Percentiles rank a stretch among this genome's conserved stretches.
These are phyloP conservation scores for Pelagia noctiluca DNA, from an alignment of 30 jellyfish, hydroid and myxozoan species.

Conservation along the genomic window DNA sequence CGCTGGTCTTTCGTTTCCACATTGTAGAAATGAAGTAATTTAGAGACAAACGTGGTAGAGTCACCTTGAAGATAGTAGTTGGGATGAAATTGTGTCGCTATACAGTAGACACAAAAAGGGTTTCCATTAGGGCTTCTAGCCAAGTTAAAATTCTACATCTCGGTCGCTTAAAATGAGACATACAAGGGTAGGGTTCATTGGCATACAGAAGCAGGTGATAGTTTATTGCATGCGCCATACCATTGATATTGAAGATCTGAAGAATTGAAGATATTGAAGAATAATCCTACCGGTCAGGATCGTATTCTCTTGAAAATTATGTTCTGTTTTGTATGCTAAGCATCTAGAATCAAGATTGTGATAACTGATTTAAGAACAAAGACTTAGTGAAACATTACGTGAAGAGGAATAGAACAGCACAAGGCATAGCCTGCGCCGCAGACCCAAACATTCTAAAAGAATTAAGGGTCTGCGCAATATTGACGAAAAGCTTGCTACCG, in stretches of 20 bases:
- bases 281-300: slow-evolving; percentile 1
- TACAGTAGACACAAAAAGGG: background rate
- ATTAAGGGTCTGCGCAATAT: too few species aligned
- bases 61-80: slow-evolving; percentile 8
- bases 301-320: slow-evolving; percentile 1
- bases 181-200: background rate
- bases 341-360: background rate
- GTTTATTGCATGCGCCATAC: slow-evolving; percentile 16
- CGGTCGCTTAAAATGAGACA: slow-evolving; percentile 14
- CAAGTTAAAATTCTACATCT: background rate
- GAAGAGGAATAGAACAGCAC: slow-evolving; percentile 6
- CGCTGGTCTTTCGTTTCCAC: slow-evolving; percentile 3
- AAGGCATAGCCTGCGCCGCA: too few species aligned
- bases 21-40: background rate
- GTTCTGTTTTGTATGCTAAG: slow-evolving; percentile 3
- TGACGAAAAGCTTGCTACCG: too few species aligned
- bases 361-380: background rate
- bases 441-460: too few species aligned
- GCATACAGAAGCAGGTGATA: slow-evolving; percentile 18
- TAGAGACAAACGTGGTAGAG: slow-evolving; percentile 18
- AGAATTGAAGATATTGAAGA: too few species aligned
- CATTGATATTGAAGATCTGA: too few species aligned
- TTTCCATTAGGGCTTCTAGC: background rate
- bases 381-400: slow-evolving; percentile 1
- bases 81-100: slow-evolving; percentile 6